Percentiles rank a stretch among this genome's conserved stretches.
Conservation (phyloP, 2,797 vertebrate genomes). For the Spheniscus humboldti region DNA sequence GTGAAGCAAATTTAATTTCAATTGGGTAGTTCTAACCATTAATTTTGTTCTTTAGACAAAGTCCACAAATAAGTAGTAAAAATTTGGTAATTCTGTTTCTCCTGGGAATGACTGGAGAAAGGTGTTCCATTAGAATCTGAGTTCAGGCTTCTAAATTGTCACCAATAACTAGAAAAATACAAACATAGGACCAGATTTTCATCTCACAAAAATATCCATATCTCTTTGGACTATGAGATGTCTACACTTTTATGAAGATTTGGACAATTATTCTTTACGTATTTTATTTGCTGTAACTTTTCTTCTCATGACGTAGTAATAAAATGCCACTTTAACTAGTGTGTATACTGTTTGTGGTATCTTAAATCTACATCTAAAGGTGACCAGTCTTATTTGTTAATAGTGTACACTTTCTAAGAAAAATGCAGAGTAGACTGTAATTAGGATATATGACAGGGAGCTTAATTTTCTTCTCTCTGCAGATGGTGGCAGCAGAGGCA, state of each 20-base stretch:
- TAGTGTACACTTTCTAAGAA: background rate
- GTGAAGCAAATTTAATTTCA: background rate
- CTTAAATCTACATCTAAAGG: background rate
- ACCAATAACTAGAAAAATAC: background rate
- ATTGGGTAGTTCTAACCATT: background rate
- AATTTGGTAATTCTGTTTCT: background rate
- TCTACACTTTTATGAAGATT: background rate
- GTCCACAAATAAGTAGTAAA: background rate
- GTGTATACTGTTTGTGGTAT: background rate
- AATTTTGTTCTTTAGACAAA: background rate
- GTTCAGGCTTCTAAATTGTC: background rate
- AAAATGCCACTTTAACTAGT: background rate
- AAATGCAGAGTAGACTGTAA: background rate
- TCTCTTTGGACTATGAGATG: background rate
- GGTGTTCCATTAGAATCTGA: background rate
- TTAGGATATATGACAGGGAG: background rate
- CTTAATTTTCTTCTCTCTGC: slow-evolving; percentile 53
- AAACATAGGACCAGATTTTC: background rate
- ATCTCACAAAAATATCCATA: background rate
- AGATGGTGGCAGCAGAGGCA: slow-evolving; percentile 83
- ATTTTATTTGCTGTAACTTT: background rate
- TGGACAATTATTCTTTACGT: background rate
- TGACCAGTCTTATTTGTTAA: background rate
- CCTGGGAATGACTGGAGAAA: background rate
- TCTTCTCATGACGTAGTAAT: background rate